Conservation (phyloP, 2,113 vertebrate species). For the Acanthochromis polyacanthus region DNA sequence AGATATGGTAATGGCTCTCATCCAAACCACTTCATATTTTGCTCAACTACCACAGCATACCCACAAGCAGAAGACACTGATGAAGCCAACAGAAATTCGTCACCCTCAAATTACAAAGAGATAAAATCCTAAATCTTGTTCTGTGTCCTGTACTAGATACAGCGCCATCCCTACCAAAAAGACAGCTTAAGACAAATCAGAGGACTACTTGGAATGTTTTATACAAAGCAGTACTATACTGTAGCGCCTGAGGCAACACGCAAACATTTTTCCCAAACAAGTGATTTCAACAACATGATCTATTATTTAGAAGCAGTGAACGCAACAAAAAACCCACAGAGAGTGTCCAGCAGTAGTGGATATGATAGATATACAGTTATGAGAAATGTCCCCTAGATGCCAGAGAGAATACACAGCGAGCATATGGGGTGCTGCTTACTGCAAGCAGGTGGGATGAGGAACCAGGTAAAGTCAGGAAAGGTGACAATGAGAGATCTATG, state of each 20-base stretch:
- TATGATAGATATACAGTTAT: conserved; percentile 15
- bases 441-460: conserved; percentile 5
- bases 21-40: neutral
- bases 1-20: neutral
- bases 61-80: neutral
- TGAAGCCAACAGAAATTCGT: neutral
- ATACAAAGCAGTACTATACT: conserved; percentile 5
- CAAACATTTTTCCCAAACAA: conserved; percentile 22
- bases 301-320: conserved; percentile 21
- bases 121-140: neutral
- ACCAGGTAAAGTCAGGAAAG: conserved; percentile 36
- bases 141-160: no score
- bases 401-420: no score
- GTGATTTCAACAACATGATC: conserved; percentile 17
- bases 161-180: neutral
- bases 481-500: neutral
- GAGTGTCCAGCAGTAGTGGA: neutral
- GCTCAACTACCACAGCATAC: neutral
- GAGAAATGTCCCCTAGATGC: neutral
- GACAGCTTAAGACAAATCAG: neutral
- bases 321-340: conserved; percentile 1
- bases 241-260: neutral
- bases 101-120: neutral
- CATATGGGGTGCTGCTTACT: neutral
- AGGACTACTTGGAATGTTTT: neutral